Percentiles rank a stretch among this genome's conserved stretches.
Conservation (phyloP, 2,888 invertebrate species). For the Cheilosia grossa region DNA sequence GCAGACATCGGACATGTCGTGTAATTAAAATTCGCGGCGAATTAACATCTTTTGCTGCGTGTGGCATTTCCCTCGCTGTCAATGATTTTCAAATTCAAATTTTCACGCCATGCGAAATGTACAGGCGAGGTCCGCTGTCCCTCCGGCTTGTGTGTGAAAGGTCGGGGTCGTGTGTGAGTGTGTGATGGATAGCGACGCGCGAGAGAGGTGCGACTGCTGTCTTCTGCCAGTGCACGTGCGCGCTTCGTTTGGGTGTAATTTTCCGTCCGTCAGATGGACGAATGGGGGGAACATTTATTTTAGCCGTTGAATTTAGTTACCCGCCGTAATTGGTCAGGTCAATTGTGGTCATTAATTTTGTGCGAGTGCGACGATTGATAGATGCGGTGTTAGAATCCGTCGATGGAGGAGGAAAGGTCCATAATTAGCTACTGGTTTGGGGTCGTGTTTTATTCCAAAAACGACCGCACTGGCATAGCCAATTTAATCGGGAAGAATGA, state of each 20-base stretch:
- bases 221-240: slow-evolving; percentile 28
- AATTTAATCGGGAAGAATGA: slow-evolving; percentile 12
- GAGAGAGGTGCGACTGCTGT: neutral
- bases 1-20: slow-evolving; percentile 44
- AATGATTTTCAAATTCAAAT: slow-evolving; percentile 70
- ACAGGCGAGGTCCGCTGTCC: neutral
- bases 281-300: slow-evolving; percentile 63
- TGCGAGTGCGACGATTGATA: slow-evolving; percentile 47
- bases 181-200: slow-evolving; percentile 1
- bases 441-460: neutral
- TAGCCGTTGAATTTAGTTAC: slow-evolving; percentile 58
- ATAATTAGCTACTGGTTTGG: slow-evolving; percentile 60
- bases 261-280: slow-evolving; percentile 58
- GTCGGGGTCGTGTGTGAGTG: slow-evolving; percentile 55
- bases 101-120: slow-evolving; percentile 58
- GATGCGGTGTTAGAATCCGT: slow-evolving; percentile 59
- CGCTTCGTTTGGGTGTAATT: slow-evolving; percentile 61
- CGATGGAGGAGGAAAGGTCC: neutral
- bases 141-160: slow-evolving; percentile 27
- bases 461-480: neutral
- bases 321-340: slow-evolving; percentile 62
- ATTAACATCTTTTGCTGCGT: slow-evolving; percentile 68
- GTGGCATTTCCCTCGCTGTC: slow-evolving; percentile 63
- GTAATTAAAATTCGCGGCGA: slow-evolving; percentile 71
- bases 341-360: slow-evolving; percentile 65